Base-by-base conservation (phyloP, 2,113 vertebrate genomes). In the Podarcis raffonei region DNA sequence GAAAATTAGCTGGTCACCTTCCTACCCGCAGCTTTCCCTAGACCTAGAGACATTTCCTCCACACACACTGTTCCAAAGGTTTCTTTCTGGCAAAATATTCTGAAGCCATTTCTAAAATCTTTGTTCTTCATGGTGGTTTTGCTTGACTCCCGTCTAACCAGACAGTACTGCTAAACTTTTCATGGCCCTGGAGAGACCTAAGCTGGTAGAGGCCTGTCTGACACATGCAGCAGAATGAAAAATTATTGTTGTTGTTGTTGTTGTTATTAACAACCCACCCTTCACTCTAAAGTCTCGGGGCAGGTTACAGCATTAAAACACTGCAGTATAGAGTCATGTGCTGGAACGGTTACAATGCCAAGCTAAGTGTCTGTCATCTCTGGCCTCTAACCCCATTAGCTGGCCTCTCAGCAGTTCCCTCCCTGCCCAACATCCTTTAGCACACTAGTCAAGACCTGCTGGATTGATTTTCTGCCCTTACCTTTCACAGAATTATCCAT, bases 401-500 rank as follows among this genome's bases (percentile, higher is more conserved):
- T 25, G n/a, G 65, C 16, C 16, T 23, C 30, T 25, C 37, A 37
- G 75, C 6, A 42, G 25, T 53, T 53, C 12, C 42, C 16, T 53
- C 16, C 65, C 59, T 42, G 13, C 25, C 13, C 66, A 62, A 68
- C 25, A 42, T 27, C 37, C 81, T 68, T 68, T 62, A 68, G 13
- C 48, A 5, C 37, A 3, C 37, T 30, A 37, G 5, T 68, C 25
- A 83, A 30, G 39, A 23, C n/a, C 6, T 59, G 20, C 42, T 25
- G 37, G 89, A 87, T 35, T 89, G 74, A 94, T 80, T 32, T 42
- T 84, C 1, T 5, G 6, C 37, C 37, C 11, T 1, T 59, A 30
- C 81, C 4, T 83, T 0, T 65, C 7, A 6, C 94, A 99, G 99
- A 97, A 99, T 99, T 96, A 99, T 99, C 95, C 99, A 99, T 90